Evolutionary conservation across 2,888 invertebrate genomes (phyloP), one percentile per base, ranked within the genome.

Genomic region (Margaritifera margaritifera): DNA sequence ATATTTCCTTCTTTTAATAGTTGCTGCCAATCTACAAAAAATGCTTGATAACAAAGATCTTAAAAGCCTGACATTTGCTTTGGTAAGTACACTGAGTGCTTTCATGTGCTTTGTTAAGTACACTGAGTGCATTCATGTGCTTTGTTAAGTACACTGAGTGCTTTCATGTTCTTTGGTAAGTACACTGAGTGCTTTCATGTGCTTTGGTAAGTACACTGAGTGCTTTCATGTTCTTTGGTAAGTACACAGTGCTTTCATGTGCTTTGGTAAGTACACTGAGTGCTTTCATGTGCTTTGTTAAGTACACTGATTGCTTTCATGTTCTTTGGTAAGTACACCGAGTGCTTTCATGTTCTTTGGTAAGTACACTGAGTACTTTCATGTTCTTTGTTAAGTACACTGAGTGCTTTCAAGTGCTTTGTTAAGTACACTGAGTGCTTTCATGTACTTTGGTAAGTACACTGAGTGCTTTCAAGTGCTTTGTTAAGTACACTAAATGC

Each of bases 21-120:
- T 99, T 90, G 96, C 98, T 65, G 93, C 94, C 62, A 97, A 97
- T 92, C 92, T 99, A 85, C 96, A 97, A 90, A 94, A 94, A 90
- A 92, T 98, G 68, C 95, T 98, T 80, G 95, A 96, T 86, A 92
- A 93, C 86, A 93, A 94, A 78, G 80, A 86, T 53, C 69, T 80
- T 61, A 87, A 84, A 68, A 83, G 88, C 74, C 93, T 95, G 81
- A 97, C 97, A 80, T 98, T 98, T 93, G 94, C 94, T 85, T 92
- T 98, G 92, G 94, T 94, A 90, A 91, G 92, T 90, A 67, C 64
- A 4, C 5, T 61, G 27, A 57, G 64, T 20, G 22, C 20, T 50
- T 51, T 31, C 31, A 8, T 31, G 31, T 31, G 31, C 8, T 31
- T 6, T 11, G 42, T 42, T n/a, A n/a, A n/a, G n/a, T n/a, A n/a